phyloP scores from a whole-genome alignment of 2,797 vertebrate genomes.

The Scomberomorus guttatus region DNA sequence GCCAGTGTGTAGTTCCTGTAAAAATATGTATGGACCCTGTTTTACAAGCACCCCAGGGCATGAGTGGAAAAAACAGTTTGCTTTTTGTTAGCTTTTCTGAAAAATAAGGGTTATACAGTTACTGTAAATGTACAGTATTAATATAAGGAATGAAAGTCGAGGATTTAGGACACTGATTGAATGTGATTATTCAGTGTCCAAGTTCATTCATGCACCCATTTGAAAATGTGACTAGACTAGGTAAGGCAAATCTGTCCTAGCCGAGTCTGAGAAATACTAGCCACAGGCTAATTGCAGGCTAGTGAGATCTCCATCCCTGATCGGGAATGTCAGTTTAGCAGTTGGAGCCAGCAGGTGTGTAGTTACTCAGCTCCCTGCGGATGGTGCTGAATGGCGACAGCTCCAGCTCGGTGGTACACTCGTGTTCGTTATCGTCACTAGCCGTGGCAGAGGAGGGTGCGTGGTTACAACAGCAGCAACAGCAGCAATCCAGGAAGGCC shows the following conservation, averaged over 20 bases:
- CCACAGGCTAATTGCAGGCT: slow-evolving; percentile 40
- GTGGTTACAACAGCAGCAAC: slow-evolving; percentile 90
- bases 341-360: slow-evolving; percentile 95
- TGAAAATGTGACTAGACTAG: slow-evolving; percentile 49
- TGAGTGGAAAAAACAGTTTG: slow-evolving; percentile 36
- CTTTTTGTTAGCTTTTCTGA: slow-evolving; percentile 54
- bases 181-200: slow-evolving; percentile 53
- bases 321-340: slow-evolving; percentile 82
- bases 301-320: slow-evolving; percentile 43
- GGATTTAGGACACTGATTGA: slow-evolving; percentile 49
- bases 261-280: slow-evolving; percentile 50
- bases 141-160: slow-evolving; percentile 21
- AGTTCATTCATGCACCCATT: slow-evolving; percentile 57
- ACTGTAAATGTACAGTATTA: slow-evolving; percentile 46
- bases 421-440: slow-evolving; percentile 97
- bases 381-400: slow-evolving; percentile 98
- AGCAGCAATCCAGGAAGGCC: slow-evolving; percentile 97
- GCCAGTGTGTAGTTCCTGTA: slow-evolving; percentile 8
- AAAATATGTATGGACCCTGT: slow-evolving; percentile 62
- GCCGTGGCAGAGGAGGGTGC: slow-evolving; percentile 90
- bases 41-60: slow-evolving; percentile 64
- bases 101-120: slow-evolving; percentile 39
- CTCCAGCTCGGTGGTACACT: slow-evolving; percentile 97
- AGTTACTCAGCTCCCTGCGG: slow-evolving; percentile 95
- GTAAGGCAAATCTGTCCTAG: slow-evolving; percentile 67